Base-by-base conservation (phyloP, 2,113 vertebrate species). In the Myiopsitta monachus region DNA sequence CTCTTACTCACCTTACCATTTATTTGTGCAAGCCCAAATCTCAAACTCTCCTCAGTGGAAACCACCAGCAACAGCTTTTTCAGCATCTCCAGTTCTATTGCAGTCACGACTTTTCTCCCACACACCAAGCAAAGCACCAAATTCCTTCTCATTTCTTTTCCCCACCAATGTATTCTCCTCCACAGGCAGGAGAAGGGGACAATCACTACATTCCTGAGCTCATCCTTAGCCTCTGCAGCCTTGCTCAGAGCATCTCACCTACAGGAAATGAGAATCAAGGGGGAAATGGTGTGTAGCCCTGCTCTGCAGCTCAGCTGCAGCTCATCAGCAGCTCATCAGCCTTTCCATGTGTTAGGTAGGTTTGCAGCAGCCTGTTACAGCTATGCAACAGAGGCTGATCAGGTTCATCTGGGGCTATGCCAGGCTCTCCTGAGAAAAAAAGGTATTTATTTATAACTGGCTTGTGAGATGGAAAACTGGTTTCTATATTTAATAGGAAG, bases 401-500 rank as follows among this genome's bases (percentile, higher is more conserved):
- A 78, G 79, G 74, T 78, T 95, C 30, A 2, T 41, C 41, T 90
- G 94, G 79, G 93, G 61, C 63, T 21, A 7, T 54, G 90, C 85
- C 85, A 90, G 47, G 36, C 46, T 39, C 63, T 75, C 59, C 68
- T 26, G 13, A 46, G 57, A 21, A 41, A 46, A 46, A 57, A 55
- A 87, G 7, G 11, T 72, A 83, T 89, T 87, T 94, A 95, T 95
- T 90, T 94, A 86, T 86, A 94, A 88, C 73, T 31, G 30, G 18
- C 41, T 75, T 83, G 39, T 63, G 64, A 94, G 68, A 94, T 88
- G 51, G 88, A 96, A 88, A 86, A 92, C 79, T 90, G 52, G 46
- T 80, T 95, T 94, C 96, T 93, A 93, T 90, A 86, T 90, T 94
- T 93, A 95, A 84, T 18, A 78, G 67, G 43, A 87, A 75, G n/a